Evolutionary conservation across 2,113 vertebrate species (phyloP).

Genomic region (Egretta garzetta): DNA sequence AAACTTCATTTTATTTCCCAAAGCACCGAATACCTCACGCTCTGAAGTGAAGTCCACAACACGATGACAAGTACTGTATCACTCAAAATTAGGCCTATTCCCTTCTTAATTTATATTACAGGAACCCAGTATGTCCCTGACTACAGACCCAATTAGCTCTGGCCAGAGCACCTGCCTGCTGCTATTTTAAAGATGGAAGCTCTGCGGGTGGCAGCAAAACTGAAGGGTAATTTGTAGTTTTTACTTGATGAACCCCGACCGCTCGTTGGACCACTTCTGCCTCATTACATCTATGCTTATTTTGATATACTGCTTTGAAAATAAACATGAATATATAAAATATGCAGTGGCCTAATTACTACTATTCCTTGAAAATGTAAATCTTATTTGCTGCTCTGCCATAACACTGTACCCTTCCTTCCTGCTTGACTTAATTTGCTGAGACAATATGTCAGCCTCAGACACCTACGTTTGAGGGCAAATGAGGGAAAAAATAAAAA

Average conservation of each 20-base stretch:
- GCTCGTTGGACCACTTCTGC: background rate
- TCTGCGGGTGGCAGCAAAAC: constrained; percentile 15
- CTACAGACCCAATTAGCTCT: background rate
- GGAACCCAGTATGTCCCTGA: background rate
- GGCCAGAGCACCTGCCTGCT: background rate
- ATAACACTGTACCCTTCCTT: background rate
- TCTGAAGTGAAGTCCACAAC: background rate
- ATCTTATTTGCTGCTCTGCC: constrained; percentile 7
- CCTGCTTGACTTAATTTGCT: constrained; percentile 62
- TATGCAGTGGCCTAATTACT: constrained; percentile 37
- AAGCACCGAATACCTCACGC: background rate
- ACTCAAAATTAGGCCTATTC: background rate
- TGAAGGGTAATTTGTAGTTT: background rate
- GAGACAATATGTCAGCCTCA: constrained; percentile 55
- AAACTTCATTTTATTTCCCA: background rate
- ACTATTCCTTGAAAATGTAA: constrained; percentile 26
- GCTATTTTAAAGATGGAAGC: constrained; percentile 7
- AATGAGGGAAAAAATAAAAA: constrained; percentile 35
- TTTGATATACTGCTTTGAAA: constrained; percentile 9
- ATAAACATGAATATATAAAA: constrained; percentile 42
- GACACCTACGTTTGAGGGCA: constrained; percentile 38
- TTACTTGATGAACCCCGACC: background rate
- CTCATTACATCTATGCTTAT: constrained; percentile 9
- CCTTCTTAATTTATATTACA: background rate
- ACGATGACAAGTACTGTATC: background rate